A percentile compares a stretch with the other conserved stretches of the same genome.
phyloP scores from a whole-genome alignment of 2,888 invertebrate genomes.

The Blastobasis adustella region DNA sequence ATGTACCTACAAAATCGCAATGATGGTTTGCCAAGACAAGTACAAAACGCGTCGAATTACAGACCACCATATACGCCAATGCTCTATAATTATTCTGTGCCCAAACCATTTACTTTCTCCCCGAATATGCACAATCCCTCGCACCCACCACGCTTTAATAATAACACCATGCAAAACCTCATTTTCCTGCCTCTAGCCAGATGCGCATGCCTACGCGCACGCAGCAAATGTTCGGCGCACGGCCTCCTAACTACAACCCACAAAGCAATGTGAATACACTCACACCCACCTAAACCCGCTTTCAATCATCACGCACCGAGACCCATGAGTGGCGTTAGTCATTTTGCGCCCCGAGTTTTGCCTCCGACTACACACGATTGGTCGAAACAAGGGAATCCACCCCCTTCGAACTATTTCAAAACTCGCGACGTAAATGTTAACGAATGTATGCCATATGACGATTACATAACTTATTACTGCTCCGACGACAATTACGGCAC shows the following conservation, averaged over 20 bases:
- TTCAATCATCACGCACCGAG: not conserved
- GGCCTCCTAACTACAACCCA: slow-evolving; percentile 7
- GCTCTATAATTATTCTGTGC: not conserved
- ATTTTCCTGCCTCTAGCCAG: not conserved
- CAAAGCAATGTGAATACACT: slow-evolving; percentile 2
- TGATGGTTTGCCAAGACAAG: not conserved
- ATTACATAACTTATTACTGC: not conserved
- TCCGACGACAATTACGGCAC: not conserved
- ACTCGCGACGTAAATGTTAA: slow-evolving; percentile 15
- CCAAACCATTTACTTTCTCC: too few species aligned
- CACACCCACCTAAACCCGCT: not conserved
- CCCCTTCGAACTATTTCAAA: slow-evolving; percentile 17
- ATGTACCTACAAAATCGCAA: slow-evolving; percentile 2
- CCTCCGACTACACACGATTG: slow-evolving; percentile 5
- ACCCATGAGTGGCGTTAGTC: slow-evolving; percentile 10
- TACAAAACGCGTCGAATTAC: not conserved
- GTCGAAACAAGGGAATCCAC: slow-evolving; percentile 12
- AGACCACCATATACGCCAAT: not conserved
- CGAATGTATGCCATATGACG: slow-evolving; percentile 9
- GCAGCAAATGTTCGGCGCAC: slow-evolving; percentile 7
- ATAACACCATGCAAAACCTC: not conserved
- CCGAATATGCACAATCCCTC: not conserved
- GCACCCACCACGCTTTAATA: not conserved
- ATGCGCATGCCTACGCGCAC: slow-evolving; percentile 2
- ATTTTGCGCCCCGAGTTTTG: not conserved